Base-by-base conservation (phyloP, 2,888 invertebrate genomes). In the Heliconius sara region DNA sequence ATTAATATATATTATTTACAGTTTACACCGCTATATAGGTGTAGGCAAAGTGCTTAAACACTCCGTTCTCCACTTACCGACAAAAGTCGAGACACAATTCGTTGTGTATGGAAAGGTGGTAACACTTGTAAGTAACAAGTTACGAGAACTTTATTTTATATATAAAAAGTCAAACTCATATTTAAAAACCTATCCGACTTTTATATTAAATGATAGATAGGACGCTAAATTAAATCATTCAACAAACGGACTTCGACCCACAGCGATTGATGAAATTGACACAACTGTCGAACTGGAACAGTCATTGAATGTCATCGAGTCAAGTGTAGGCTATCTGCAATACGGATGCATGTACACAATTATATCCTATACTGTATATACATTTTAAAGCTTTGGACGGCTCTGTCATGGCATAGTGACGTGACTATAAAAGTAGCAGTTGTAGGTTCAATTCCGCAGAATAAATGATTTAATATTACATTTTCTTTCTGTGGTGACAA, bases 231-330 rank as follows among this genome's bases (percentile, higher is more conserved):
- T 12, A 75, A 65, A 75, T 75, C 66, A 75, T 75, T 47, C 63
- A 66, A 66, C 74, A 63, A 63, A 74, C 39, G 47, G 27, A 75
- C 47, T 75, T 66, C 65, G 66, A 39, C 65, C 65, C 25, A 47
- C 43, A 75, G 27, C 66, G 65, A 75, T 75, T 75, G 75, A 75
- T 63, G 66, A 22, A 75, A 75, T 75, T 47, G 75, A 75, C 65
- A 75, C 75, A 75, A 75, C 75, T 43, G 75, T 66, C 66, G 66
- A 75, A 75, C 47, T 75, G 75, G 75, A 66, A 75, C 75, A 66
- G 63, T 75, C 66, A 75, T 75, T 75, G 75, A 75, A 66, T 47
- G 75, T 66, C 75, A 75, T 75, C 65, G 43, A 75, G 43, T 63
- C 74, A 75, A 75, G 75, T 75, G 75, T 75, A 75, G 63, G 75